Evolutionary conservation across 1,140 invertebrate species (phyloP).

Genomic region (Oryctes rhinoceros): DNA sequence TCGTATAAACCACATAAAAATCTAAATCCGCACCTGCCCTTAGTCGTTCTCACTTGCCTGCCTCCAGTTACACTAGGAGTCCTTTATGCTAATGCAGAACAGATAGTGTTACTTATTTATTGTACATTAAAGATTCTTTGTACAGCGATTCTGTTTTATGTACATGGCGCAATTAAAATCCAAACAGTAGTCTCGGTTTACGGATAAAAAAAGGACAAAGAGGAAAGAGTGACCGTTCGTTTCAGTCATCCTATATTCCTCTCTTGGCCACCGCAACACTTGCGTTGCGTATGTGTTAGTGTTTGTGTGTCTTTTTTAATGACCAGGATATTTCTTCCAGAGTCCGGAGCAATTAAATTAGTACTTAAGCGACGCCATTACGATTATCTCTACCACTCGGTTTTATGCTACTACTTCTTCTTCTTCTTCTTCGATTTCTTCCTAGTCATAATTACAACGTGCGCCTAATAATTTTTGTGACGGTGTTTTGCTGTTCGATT

Average conservation of each 20-base stretch:
- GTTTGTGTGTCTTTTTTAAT: slow-evolving; percentile 34
- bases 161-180: slow-evolving; percentile 36
- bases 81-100: slow-evolving; percentile 46
- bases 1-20: not conserved
- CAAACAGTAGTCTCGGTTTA: slow-evolving; percentile 36
- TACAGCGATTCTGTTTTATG: slow-evolving; percentile 40
- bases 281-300: not conserved
- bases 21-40: slow-evolving; percentile 41
- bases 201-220: slow-evolving; percentile 27
- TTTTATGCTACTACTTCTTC: slow-evolving; percentile 1
- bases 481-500: slow-evolving; percentile 12
- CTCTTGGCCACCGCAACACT: not conserved
- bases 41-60: slow-evolving; percentile 42
- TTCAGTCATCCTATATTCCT: slow-evolving; percentile 22
- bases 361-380: slow-evolving; percentile 35
- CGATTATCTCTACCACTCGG: slow-evolving; percentile 14
- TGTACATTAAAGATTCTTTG: slow-evolving; percentile 39
- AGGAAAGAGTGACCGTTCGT: slow-evolving; percentile 21
- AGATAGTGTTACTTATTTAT: slow-evolving; percentile 47
- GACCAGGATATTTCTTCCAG: slow-evolving; percentile 33
- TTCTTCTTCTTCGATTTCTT: slow-evolving; percentile 18
- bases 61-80: slow-evolving; percentile 16
- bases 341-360: slow-evolving; percentile 27
- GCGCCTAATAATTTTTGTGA: slow-evolving; percentile 25
- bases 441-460: slow-evolving; percentile 29